Conservation (phyloP, 2,888 invertebrate species). For the Phortica magna region DNA sequence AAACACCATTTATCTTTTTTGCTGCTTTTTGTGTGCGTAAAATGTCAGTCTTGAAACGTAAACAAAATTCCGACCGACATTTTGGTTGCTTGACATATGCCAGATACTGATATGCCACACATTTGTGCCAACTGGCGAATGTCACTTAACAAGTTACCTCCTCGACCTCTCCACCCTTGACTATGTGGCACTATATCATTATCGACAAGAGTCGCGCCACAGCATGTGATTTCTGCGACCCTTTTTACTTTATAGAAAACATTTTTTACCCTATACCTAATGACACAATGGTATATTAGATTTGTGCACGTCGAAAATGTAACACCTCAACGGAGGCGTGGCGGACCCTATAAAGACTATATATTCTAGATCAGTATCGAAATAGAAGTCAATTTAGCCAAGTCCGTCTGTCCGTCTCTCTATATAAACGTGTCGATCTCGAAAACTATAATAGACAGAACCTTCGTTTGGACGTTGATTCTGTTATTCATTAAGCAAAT, state of each 20-base stretch:
- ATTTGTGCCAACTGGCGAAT: neutral
- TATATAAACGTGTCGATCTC: no score
- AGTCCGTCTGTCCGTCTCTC: no score
- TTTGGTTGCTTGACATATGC: neutral
- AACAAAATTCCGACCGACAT: neutral
- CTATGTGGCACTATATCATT: constrained; percentile 7
- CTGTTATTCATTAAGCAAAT: no score
- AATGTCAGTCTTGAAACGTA: neutral
- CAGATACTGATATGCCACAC: neutral
- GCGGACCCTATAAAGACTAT: no score
- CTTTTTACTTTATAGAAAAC: neutral
- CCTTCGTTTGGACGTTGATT: no score
- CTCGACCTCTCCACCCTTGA: neutral
- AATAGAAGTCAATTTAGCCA: no score
- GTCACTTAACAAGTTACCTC: neutral
- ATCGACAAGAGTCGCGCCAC: neutral
- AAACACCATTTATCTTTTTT: neutral
- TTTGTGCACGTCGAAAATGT: no score
- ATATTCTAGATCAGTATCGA: no score
- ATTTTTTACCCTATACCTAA: no score
- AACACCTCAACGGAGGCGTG: no score
- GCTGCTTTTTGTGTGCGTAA: neutral
- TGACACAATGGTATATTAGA: no score
- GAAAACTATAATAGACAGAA: no score
- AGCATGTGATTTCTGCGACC: neutral